These are phyloP conservation scores for Delphinus delphis DNA, from an alignment of 2,113 vertebrate species.

Conservation along the genomic window DNA sequence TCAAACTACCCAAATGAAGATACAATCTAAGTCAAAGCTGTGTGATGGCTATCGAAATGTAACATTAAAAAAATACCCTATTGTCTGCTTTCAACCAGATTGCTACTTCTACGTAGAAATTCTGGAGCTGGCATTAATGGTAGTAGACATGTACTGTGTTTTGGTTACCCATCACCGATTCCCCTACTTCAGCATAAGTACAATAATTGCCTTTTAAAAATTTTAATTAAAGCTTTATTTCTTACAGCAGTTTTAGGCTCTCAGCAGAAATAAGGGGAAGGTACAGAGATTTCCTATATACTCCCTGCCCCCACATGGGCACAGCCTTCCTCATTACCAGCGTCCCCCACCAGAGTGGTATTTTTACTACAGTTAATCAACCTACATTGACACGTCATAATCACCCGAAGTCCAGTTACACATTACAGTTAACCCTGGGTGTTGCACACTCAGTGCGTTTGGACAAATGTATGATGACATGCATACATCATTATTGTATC, in stretches of 20 bases:
- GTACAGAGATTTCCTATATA: neutral
- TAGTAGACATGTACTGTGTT: neutral
- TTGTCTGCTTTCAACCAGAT: neutral
- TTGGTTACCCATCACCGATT: neutral
- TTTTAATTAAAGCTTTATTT: neutral
- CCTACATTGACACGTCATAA: neutral
- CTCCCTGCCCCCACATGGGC: neutral
- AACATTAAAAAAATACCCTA: neutral
- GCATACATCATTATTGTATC: neutral
- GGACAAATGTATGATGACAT: neutral
- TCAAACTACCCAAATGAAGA: neutral
- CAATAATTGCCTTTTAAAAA: neutral
- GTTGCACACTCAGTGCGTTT: neutral
- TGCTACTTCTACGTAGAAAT: neutral
- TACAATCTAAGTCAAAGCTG: neutral
- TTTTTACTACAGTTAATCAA: neutral
- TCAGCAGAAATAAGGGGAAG: neutral
- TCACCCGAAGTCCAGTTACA: neutral
- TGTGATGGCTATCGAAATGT: neutral
- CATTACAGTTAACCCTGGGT: neutral
- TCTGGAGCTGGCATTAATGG: neutral
- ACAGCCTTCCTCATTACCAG: neutral
- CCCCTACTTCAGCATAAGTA: neutral
- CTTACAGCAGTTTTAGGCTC: constrained; percentile 31
- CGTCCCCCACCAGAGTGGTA: neutral